A percentile compares a stretch with the other conserved stretches of the same genome.
Evolutionary conservation across 2,888 invertebrate species (phyloP).

Genomic region (Helobdella robusta): DNA sequence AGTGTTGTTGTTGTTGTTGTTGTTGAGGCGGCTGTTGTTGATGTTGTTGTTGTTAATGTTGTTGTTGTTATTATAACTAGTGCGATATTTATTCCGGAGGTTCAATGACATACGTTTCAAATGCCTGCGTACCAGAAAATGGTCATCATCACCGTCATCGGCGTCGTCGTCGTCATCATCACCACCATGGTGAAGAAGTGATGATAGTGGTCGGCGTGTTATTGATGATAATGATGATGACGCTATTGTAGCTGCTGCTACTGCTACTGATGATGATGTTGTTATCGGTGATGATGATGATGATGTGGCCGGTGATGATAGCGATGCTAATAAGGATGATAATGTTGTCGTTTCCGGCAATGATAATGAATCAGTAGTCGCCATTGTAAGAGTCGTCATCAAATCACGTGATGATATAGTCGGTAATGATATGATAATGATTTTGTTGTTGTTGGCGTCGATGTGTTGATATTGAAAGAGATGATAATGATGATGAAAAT

Average conservation of each 20-base stretch:
- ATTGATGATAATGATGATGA: neutral
- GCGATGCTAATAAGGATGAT: neutral
- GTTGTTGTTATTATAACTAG: no score
- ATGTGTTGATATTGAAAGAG: neutral
- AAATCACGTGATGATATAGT: no score
- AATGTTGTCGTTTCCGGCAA: neutral
- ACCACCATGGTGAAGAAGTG: no score
- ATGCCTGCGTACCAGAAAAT: slow-evolving; percentile 20
- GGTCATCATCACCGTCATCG: slow-evolving; percentile 22
- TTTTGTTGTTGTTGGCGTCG: neutral
- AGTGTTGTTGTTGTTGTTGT: no score
- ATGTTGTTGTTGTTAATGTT: no score
- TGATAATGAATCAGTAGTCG: no score
- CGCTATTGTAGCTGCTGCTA: neutral
- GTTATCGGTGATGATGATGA: neutral
- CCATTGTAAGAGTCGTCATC: no score
- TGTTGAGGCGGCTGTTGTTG: no score
- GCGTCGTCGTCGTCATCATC: no score
- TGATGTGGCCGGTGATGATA: neutral
- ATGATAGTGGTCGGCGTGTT: neutral
- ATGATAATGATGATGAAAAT: neutral
- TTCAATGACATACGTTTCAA: no score
- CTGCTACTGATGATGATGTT: neutral
- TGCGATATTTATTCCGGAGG: no score
- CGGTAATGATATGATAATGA: no score